Evolutionary conservation across 2,888 invertebrate genomes (phyloP).

Genomic region (Dolichomitus sp.): DNA sequence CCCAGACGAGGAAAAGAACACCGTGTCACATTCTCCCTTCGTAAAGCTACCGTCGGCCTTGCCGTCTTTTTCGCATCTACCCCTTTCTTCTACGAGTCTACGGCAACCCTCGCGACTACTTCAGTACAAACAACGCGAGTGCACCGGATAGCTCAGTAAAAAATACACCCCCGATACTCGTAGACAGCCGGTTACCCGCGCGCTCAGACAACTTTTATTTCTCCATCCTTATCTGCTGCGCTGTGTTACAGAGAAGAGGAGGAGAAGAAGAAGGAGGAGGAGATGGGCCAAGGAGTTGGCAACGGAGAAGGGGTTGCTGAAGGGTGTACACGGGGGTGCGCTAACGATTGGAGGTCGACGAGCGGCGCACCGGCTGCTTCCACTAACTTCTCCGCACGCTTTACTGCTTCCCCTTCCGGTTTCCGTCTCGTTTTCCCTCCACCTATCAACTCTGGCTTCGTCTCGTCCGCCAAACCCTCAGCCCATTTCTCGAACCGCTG

Average conservation of each 20-base stretch:
- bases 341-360: constrained; percentile 75
- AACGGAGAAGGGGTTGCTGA: constrained; percentile 38
- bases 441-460: constrained; percentile 25
- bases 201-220: constrained; percentile 78
- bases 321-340: constrained; percentile 63
- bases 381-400: constrained; percentile 72
- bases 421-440: constrained; percentile 7
- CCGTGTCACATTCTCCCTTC: constrained; percentile 11
- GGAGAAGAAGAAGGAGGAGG: not conserved
- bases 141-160: constrained; percentile 75
- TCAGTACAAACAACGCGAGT: constrained; percentile 73
- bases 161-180: constrained; percentile 75
- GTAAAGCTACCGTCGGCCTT: constrained; percentile 9
- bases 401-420: constrained; percentile 63
- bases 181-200: constrained; percentile 69
- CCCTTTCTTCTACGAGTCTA: constrained; percentile 33
- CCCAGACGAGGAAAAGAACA: constrained; percentile 65
- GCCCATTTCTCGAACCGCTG: constrained; percentile 24
- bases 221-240: constrained; percentile 56
- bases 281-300: constrained; percentile 35
- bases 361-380: constrained; percentile 67
- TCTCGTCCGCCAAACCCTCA: constrained; percentile 33
- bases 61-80: constrained; percentile 14
- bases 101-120: constrained; percentile 40
- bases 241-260: constrained; percentile 12